Conservation (phyloP, 2,797 vertebrate genomes). For the Gymnocypris eckloni region DNA sequence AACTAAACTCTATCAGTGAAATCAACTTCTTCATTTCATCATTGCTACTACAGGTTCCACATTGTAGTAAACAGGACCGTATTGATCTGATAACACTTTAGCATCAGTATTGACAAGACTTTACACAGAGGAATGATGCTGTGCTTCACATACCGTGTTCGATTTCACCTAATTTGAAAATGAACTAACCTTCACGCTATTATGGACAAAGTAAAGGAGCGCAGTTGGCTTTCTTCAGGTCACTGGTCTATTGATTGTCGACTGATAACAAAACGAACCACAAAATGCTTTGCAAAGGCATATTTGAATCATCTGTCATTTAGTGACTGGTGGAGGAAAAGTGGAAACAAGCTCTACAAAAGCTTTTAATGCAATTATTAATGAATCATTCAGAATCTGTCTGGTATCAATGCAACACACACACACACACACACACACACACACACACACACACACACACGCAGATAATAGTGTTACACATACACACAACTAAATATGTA, state of each 20-base stretch:
- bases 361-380: conserved; percentile 6
- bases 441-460: conserved; percentile 14
- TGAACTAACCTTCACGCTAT: neutral
- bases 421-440: conserved; percentile 18
- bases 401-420: conserved; percentile 2
- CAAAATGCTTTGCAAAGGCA: conserved; percentile 13
- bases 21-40: neutral
- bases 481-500: conserved; percentile 1
- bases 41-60: conserved; percentile 5
- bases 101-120: conserved; percentile 44
- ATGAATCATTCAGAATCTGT: neutral
- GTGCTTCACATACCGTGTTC: conserved; percentile 10
- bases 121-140: conserved; percentile 20
- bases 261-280: conserved; percentile 5
- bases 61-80: conserved; percentile 30
- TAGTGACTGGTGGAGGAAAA: neutral
- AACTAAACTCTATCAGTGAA: conserved; percentile 6
- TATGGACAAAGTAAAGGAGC: conserved; percentile 14
- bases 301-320: conserved; percentile 15
- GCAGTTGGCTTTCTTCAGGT: conserved; percentile 5
- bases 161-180: conserved; percentile 20
- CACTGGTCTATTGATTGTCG: conserved; percentile 18
- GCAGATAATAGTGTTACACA: conserved; percentile 18
- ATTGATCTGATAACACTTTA: conserved; percentile 41
- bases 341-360: neutral